Evolutionary conservation across 2,797 vertebrate species (phyloP).

Genomic region (Chelon labrosus): DNA sequence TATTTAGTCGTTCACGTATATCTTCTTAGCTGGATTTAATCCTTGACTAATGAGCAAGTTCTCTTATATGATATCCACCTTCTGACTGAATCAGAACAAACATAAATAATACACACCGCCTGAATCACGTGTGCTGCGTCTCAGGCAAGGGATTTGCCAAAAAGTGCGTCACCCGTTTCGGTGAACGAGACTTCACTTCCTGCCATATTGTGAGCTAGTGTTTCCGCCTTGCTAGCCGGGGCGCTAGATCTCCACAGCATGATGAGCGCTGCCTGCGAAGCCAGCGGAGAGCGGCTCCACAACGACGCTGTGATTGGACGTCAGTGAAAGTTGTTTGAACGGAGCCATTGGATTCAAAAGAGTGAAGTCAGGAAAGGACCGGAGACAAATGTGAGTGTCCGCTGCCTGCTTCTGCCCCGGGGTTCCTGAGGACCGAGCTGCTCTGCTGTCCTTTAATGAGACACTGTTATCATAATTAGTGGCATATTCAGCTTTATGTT

Average conservation of each 20-base stretch:
- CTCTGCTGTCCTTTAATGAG: no score
- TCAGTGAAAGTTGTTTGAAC: slow-evolving; percentile 37
- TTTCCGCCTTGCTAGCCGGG: slow-evolving; percentile 29
- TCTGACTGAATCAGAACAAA: slow-evolving; percentile 35
- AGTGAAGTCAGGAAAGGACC: not conserved
- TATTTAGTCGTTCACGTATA: not conserved
- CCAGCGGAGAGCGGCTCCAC: not conserved
- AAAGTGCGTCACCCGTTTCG: not conserved
- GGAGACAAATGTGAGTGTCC: not conserved
- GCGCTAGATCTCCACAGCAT: slow-evolving; percentile 11
- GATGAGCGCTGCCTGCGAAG: not conserved
- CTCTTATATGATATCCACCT: no score
- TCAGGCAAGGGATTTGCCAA: slow-evolving; percentile 41
- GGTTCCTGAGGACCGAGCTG: not conserved
- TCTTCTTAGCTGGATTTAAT: not conserved
- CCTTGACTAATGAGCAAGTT: accelerated
- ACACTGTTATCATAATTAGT: no score
- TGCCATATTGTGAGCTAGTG: slow-evolving; percentile 62
- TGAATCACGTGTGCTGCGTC: slow-evolving; percentile 31
- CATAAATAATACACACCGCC: slow-evolving; percentile 37
- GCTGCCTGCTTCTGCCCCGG: not conserved
- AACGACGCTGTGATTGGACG: accelerated
- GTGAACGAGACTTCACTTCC: slow-evolving; percentile 49
- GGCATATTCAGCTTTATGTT: no score
- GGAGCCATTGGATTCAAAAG: slow-evolving; percentile 39